Base-by-base conservation (phyloP, 2,888 invertebrate species). In the Thymelicus sylvestris region DNA sequence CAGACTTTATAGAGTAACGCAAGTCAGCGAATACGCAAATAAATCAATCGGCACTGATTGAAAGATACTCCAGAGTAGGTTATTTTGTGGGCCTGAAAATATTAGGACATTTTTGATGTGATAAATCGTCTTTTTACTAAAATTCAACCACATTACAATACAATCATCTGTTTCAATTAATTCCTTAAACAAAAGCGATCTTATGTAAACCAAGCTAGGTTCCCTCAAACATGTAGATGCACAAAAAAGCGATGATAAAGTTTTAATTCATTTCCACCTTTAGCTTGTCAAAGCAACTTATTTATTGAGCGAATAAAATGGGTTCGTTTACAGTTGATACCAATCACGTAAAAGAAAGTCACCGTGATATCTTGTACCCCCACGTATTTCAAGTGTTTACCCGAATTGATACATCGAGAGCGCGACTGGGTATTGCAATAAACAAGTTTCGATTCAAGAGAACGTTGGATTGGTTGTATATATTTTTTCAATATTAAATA, bases 381-480 rank as follows among this genome's bases (percentile, higher is more conserved):
- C 24, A 24, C 55, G 41, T 60, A 64, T 65, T 41, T 76, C 74
- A 75, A 75, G 72, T 72, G 66, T 78, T 80, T 80, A 77, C 76
- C 75, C 76, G 73, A 74, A 75, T 76, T 79, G 74, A 76, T 74
- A 75, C 71, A 74, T 78, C 76, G 75, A 75, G 79, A 74, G 71
- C 69, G 68, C 69, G 72, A 73, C 74, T 80, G 76, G 76, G 76
- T 77, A 77, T 76, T 73, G 75, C 81, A 78, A 85, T 88, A 88
- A 89, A 87, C 85, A 86, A 84, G 87, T 83, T 83, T 79, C 81
- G 82, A 80, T 83, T 81, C 81, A 78, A 80, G 82, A 81, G 80
- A 79, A 79, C 86, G 87, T 88, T 87, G 83, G 86, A 88, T 89
- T 79, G 84, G 80, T 77, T 79, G 80, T 84, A 66, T 75, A 76